phyloP scores from a whole-genome alignment of 2,888 invertebrate species.

The Sminthurinus aureus region DNA sequence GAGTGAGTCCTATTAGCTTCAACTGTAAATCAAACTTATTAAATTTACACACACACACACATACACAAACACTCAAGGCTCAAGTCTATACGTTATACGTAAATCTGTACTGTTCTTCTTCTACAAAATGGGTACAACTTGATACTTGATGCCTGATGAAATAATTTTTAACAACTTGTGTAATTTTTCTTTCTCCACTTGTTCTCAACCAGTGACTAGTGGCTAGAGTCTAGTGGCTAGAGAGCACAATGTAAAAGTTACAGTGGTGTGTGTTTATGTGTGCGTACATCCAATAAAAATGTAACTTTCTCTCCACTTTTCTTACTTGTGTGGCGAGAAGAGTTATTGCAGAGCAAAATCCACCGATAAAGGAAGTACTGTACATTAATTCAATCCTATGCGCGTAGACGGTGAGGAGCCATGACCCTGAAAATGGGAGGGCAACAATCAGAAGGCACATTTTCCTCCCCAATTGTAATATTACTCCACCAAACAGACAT shows the following conservation, averaged over 20 bases:
- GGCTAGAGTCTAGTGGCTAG: too few relatives aligned
- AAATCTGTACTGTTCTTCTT: too few relatives aligned
- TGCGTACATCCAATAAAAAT: too few relatives aligned
- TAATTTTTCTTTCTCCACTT: too few relatives aligned
- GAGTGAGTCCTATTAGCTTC: background rate
- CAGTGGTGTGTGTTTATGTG: too few relatives aligned
- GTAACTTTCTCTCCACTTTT: too few relatives aligned
- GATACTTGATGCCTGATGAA: too few relatives aligned
- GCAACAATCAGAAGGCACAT: constrained; percentile 76
- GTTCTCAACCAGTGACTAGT: too few relatives aligned
- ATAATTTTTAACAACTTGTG: too few relatives aligned
- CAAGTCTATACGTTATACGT: too few relatives aligned
- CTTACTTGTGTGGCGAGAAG: constrained; percentile 77
- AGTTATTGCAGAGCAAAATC: constrained; percentile 80
- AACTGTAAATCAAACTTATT: constrained; percentile 26
- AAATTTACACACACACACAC: constrained; percentile 17
- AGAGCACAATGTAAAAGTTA: too few relatives aligned
- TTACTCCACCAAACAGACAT: constrained; percentile 79
- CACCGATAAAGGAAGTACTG: constrained; percentile 83
- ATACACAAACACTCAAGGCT: background rate
- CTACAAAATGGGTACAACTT: too few relatives aligned
- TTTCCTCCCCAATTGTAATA: constrained; percentile 77
- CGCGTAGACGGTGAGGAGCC: constrained; percentile 82
- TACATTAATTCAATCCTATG: constrained; percentile 81
- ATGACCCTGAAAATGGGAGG: constrained; percentile 79